These are phyloP conservation scores for Campylomormyrus tamandua DNA, from an alignment of 2,113 vertebrate genomes.

Conservation along the genomic window DNA sequence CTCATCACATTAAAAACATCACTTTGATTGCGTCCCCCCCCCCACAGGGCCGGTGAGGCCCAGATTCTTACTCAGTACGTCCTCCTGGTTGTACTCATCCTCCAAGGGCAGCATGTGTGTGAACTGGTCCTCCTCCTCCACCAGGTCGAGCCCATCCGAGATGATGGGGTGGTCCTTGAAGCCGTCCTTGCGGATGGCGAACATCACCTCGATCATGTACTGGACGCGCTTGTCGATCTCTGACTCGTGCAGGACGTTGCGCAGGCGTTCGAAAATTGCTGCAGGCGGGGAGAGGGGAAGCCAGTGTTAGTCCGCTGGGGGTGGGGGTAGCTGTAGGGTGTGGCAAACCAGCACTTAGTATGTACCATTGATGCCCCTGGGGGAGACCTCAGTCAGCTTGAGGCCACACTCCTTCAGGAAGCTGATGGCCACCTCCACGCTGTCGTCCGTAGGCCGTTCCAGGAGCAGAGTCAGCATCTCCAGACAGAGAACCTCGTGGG, in stretches of 20 bases:
- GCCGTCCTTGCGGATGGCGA: slow-evolving; percentile 93
- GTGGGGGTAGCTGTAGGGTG: not conserved
- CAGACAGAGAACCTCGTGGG: slow-evolving; percentile 91
- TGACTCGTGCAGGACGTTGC: slow-evolving; percentile 93
- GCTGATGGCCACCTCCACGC: slow-evolving; percentile 90
- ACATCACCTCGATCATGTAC: slow-evolving; percentile 99
- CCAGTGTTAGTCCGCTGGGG: not conserved
- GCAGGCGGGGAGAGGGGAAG: slow-evolving; percentile 4
- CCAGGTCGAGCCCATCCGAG: slow-evolving; percentile 83
- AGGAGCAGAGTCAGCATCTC: slow-evolving; percentile 96
- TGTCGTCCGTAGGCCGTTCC: slow-evolving; percentile 94
- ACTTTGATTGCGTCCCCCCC: not conserved
- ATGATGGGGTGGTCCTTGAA: slow-evolving; percentile 94
- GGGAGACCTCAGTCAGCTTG: slow-evolving; percentile 92
- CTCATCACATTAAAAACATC: not conserved
- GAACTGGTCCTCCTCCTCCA: slow-evolving; percentile 96
- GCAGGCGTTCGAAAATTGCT: slow-evolving; percentile 96
- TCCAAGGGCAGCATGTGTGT: slow-evolving; percentile 97
- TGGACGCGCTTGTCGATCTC: slow-evolving; percentile 96
- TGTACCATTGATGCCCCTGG: slow-evolving; percentile 88
- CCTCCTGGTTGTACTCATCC: slow-evolving; percentile 89
- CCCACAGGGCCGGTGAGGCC: not conserved
- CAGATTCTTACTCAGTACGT: slow-evolving; percentile 79
- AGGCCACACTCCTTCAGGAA: slow-evolving; percentile 97
- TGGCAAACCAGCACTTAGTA: not conserved